A percentile compares a stretch with the other conserved stretches of the same genome.
These are phyloP conservation scores for Tanytarsus gracilentus DNA, from an alignment of 2,888 invertebrate species.

Conservation along the genomic window DNA sequence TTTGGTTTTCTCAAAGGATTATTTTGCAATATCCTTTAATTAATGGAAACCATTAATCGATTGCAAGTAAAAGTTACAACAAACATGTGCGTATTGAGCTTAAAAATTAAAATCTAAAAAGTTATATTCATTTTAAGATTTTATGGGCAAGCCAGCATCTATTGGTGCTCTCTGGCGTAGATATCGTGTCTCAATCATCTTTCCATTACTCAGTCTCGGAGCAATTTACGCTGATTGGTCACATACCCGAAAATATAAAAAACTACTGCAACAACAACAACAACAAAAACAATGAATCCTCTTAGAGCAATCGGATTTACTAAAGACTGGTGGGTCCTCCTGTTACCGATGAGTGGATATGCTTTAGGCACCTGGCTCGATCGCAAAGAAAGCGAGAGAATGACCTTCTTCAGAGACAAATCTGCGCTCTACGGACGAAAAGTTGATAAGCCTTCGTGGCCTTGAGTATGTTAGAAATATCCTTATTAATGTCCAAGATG, in stretches of 20 bases:
- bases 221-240: conserved; percentile 64
- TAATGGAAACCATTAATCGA: too few species aligned
- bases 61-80: too few species aligned
- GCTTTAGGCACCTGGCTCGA: conserved; percentile 57
- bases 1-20: too few species aligned
- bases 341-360: conserved; percentile 51
- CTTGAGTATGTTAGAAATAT: conserved; percentile 38
- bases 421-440: conserved; percentile 66
- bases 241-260: conserved; percentile 65
- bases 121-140: not conserved
- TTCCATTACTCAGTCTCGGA: conserved; percentile 52
- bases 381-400: conserved; percentile 58
- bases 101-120: not conserved
- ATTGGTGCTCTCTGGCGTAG: conserved; percentile 36
- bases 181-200: conserved; percentile 58
- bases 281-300: conserved; percentile 31
- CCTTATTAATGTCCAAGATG: not conserved
- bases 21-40: too few species aligned
- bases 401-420: conserved; percentile 67
- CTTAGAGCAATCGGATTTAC: conserved; percentile 47
- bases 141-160: conserved; percentile 11
- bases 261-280: conserved; percentile 33
- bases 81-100: not conserved
- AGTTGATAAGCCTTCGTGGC: conserved; percentile 68
- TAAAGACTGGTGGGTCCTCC: conserved; percentile 44